A percentile compares a stretch with the other conserved stretches of the same genome.
Conservation (phyloP, 1,140 invertebrate species). For the Colletes gigas region DNA sequence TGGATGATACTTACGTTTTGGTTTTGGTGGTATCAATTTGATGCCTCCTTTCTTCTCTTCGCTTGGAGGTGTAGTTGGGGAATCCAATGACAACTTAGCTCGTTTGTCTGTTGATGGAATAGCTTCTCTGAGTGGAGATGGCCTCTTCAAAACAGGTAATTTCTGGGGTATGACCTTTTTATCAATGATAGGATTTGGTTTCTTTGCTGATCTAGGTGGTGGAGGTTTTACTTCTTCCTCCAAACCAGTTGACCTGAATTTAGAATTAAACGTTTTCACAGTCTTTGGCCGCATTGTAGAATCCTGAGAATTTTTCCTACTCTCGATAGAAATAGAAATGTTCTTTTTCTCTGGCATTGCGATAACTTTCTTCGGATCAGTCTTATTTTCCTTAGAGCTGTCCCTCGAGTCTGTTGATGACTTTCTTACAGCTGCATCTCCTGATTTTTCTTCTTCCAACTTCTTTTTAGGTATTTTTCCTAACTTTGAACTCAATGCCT, state of each 20-base stretch:
- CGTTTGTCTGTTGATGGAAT: slow-evolving; percentile 88
- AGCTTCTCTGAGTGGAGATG: slow-evolving; percentile 83
- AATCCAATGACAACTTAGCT: slow-evolving; percentile 82
- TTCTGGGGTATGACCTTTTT: slow-evolving; percentile 84
- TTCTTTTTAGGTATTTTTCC: slow-evolving; percentile 89
- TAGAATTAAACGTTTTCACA: slow-evolving; percentile 93
- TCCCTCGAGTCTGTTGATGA: slow-evolving; percentile 74
- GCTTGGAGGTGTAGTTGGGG: slow-evolving; percentile 67
- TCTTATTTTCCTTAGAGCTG: slow-evolving; percentile 75
- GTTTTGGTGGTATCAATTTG: slow-evolving; percentile 92
- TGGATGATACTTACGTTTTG: slow-evolving; percentile 90
- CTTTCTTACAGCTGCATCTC: slow-evolving; percentile 63
- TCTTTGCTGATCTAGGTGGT: slow-evolving; percentile 83
- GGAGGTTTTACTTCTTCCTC: slow-evolving; percentile 91
- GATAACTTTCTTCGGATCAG: slow-evolving; percentile 70
- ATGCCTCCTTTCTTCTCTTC: slow-evolving; percentile 89
- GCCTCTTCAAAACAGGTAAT: slow-evolving; percentile 82
- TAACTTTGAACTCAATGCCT: slow-evolving; percentile 84
- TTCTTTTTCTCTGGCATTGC: slow-evolving; percentile 83
- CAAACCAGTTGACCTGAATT: slow-evolving; percentile 92
- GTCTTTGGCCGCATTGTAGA: slow-evolving; percentile 87
- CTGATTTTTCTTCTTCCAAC: slow-evolving; percentile 76
- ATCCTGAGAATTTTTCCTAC: slow-evolving; percentile 85
- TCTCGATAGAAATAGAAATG: slow-evolving; percentile 90
- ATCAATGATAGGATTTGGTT: slow-evolving; percentile 59